These are phyloP conservation scores for Nephrocerus scutellatus DNA, from an alignment of 2,888 invertebrate genomes.

Conservation along the genomic window DNA sequence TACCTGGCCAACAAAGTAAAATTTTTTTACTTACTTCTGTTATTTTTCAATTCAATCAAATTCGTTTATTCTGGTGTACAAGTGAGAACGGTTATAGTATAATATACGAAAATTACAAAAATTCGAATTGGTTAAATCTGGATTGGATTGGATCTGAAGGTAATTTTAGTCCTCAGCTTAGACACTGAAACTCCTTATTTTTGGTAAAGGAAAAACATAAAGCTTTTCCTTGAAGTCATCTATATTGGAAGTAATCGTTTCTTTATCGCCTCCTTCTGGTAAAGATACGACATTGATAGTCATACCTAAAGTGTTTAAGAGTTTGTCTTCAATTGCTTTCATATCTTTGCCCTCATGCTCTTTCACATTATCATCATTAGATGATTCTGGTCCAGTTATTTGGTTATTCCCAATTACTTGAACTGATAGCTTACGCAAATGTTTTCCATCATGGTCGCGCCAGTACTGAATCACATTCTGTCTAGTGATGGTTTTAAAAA, in stretches of 20 bases:
- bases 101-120: too few species aligned
- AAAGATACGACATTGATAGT: constrained; percentile 33
- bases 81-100: too few species aligned
- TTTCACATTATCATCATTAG: constrained; percentile 7
- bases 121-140: too few species aligned
- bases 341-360: too few species aligned
- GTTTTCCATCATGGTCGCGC: constrained; percentile 35
- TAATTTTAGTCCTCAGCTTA: too few species aligned
- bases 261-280: constrained; percentile 32
- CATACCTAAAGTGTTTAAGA: constrained; percentile 32
- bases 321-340: constrained; percentile 23
- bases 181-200: too few species aligned
- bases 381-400: constrained; percentile 1
- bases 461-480: constrained; percentile 39
- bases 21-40: too few species aligned
- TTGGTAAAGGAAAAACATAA: constrained; percentile 36
- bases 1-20: too few species aligned
- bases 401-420: constrained; percentile 38
- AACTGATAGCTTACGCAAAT: constrained; percentile 41
- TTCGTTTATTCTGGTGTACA: too few species aligned
- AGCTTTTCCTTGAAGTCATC: constrained; percentile 37
- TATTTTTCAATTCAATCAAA: too few species aligned
- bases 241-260: constrained; percentile 35
- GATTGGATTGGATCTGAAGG: too few species aligned
- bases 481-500: constrained; percentile 34